These are phyloP conservation scores for Leucoraja ocellata DNA, from an alignment of 2,797 vertebrate species.

Conservation along the genomic window DNA sequence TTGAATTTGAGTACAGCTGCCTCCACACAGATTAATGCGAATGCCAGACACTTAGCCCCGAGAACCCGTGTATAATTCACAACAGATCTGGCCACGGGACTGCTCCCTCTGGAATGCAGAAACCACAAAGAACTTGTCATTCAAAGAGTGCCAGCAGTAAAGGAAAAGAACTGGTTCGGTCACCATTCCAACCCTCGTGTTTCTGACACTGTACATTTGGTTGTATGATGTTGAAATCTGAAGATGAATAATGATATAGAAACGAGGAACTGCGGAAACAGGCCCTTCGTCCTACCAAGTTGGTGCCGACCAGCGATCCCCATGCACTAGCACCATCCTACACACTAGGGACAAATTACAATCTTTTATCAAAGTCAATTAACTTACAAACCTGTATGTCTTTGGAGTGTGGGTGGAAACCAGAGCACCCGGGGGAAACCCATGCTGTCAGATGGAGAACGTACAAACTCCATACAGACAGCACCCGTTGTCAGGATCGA, in stretches of 20 bases:
- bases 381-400: too few species aligned
- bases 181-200: neutral
- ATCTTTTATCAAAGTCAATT: too few species aligned
- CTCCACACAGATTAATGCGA: neutral
- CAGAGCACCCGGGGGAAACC: too few species aligned
- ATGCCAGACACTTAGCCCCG: neutral
- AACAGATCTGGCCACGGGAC: neutral
- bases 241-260: neutral
- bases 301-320: neutral
- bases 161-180: neutral
- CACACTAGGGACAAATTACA: too few species aligned
- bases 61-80: neutral
- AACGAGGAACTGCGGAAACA: too few species aligned
- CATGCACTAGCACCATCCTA: too few species aligned
- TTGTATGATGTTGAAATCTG: neutral
- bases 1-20: neutral
- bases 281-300: neutral
- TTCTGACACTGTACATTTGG: neutral
- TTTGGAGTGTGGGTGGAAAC: too few species aligned
- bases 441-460: too few species aligned
- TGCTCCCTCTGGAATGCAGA: neutral
- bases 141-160: neutral
- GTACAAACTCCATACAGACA: too few species aligned
- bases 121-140: neutral
- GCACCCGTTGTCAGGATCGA: too few species aligned